phyloP scores from a whole-genome alignment of 1,140 invertebrate genomes.

The Lycorma delicatula region DNA sequence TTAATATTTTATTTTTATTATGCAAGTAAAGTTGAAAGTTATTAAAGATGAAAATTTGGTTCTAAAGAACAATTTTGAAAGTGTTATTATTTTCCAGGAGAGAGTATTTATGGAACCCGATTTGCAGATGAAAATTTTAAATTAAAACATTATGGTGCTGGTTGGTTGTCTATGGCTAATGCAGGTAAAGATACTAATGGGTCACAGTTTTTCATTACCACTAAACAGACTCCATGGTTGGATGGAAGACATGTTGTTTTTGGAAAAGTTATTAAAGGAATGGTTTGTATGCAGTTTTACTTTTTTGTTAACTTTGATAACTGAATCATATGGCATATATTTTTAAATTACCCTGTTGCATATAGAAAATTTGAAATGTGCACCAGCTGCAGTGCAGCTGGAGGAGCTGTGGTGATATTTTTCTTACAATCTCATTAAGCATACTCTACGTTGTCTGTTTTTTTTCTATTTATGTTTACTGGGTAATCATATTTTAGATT shows the following conservation, averaged over 20 bases:
- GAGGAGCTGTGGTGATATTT: too few relatives aligned
- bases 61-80: neutral
- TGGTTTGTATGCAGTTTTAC: slow-evolving; percentile 63
- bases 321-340: too few relatives aligned
- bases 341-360: too few relatives aligned
- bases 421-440: too few relatives aligned
- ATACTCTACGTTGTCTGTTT: too few relatives aligned
- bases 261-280: slow-evolving; percentile 86
- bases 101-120: slow-evolving; percentile 86
- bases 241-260: slow-evolving; percentile 97
- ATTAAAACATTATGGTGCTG: slow-evolving; percentile 91
- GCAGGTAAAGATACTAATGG: slow-evolving; percentile 96
- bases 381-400: too few relatives aligned
- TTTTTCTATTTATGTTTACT: too few relatives aligned
- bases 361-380: too few relatives aligned
- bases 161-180: slow-evolving; percentile 96
- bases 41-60: slow-evolving; percentile 2
- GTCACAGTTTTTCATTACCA: slow-evolving; percentile 97
- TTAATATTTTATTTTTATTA: too few relatives aligned
- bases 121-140: slow-evolving; percentile 98
- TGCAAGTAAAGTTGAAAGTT: too few relatives aligned
- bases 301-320: too few relatives aligned
- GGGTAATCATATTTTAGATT: too few relatives aligned
- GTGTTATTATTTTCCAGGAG: slow-evolving; percentile 46
- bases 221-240: slow-evolving; percentile 85